Percentiles rank a stretch among this genome's conserved stretches.
These are phyloP conservation scores for Lepidurus packardi DNA, from an alignment of 1,140 invertebrate genomes.

Conservation along the genomic window DNA sequence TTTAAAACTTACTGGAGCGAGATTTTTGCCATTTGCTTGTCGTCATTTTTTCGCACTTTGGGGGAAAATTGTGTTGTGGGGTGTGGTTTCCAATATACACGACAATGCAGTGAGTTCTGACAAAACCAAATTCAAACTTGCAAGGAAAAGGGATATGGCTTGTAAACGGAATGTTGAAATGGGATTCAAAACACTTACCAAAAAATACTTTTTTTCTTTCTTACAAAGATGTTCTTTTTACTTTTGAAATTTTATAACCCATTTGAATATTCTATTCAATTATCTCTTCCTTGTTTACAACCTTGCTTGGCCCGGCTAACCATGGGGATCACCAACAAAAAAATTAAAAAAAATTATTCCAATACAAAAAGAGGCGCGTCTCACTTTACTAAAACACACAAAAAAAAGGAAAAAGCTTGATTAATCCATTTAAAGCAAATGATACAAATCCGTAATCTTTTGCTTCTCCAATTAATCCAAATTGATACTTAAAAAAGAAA, in stretches of 20 bases:
- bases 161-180: too few relatives aligned
- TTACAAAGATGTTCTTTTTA: background rate
- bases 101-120: too few relatives aligned
- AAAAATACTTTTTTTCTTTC: background rate
- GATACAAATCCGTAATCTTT: background rate
- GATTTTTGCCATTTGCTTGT: too few relatives aligned
- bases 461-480: background rate
- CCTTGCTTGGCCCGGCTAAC: conserved; percentile 20
- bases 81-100: too few relatives aligned
- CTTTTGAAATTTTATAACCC: background rate
- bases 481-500: background rate
- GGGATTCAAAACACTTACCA: too few relatives aligned
- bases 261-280: background rate
- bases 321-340: conserved; percentile 15
- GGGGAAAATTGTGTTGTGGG: too few relatives aligned
- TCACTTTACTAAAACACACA: background rate
- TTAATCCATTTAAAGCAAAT: background rate
- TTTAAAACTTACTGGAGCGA: too few relatives aligned
- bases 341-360: background rate
- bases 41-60: too few relatives aligned
- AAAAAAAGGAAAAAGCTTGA: background rate
- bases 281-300: background rate
- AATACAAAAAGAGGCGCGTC: background rate
- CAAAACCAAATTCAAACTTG: too few relatives aligned
- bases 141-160: too few relatives aligned